phyloP scores from a whole-genome alignment of 2,113 vertebrate species.

The Eublepharis macularius region DNA sequence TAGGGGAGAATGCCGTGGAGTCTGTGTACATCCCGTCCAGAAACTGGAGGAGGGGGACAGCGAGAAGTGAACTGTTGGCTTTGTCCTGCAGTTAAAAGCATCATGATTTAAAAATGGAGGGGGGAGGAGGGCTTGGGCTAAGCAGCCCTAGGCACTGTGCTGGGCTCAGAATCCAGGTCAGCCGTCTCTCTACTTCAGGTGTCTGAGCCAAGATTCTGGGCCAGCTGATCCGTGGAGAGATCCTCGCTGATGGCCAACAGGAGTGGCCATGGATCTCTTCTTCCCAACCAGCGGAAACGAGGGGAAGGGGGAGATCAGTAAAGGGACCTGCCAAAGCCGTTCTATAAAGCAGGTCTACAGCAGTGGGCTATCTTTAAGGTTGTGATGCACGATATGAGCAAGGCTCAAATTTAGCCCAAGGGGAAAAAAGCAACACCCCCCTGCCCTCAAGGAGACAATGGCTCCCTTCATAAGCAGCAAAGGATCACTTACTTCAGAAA shows the following conservation, averaged over 20 bases:
- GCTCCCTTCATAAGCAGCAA: conserved; percentile 69
- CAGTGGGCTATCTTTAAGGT: not conserved
- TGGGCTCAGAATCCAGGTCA: too few species aligned
- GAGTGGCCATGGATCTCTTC: not conserved
- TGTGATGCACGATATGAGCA: not conserved
- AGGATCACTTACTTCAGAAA: not conserved
- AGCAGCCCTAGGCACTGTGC: too few species aligned
- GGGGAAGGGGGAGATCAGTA: too few species aligned
- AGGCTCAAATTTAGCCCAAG: not conserved
- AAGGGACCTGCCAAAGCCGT: too few species aligned
- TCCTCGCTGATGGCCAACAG: too few species aligned
- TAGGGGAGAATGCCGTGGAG: not conserved
- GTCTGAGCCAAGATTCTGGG: too few species aligned
- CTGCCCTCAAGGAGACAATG: conserved; percentile 48
- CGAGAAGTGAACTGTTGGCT: too few species aligned
- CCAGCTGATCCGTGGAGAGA: not conserved
- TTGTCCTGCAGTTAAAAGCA: too few species aligned
- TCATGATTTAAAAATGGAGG: not conserved
- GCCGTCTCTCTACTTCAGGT: too few species aligned
- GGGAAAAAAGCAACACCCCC: not conserved
- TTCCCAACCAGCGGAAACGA: not conserved
- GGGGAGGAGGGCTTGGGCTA: too few species aligned
- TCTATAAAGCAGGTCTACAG: too few species aligned
- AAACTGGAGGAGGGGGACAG: accelerated
- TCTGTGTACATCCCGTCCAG: not conserved